Evolutionary conservation across 1,140 invertebrate species (phyloP).

Genomic region (Listronotus oregonensis): DNA sequence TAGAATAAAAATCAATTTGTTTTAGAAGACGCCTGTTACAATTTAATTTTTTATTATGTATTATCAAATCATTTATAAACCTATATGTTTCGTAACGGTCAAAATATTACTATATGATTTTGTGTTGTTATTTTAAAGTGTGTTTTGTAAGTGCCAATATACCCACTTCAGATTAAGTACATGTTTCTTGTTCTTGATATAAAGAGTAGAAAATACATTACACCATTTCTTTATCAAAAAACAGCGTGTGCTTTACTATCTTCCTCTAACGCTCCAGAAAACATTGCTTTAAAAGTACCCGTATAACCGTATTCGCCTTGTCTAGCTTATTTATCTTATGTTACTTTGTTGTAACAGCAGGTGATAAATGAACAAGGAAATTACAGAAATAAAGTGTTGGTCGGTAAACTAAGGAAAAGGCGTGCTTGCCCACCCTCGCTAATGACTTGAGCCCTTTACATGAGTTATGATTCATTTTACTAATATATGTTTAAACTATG

Average conservation of each 20-base stretch:
- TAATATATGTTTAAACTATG: too few relatives aligned
- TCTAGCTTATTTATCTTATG: slow-evolving; percentile 20
- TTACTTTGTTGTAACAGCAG: slow-evolving; percentile 15
- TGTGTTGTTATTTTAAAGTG: too few relatives aligned
- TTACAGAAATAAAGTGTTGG: slow-evolving; percentile 24
- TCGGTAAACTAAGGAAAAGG: background rate
- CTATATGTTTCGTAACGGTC: too few relatives aligned
- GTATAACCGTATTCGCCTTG: slow-evolving; percentile 21
- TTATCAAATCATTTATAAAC: too few relatives aligned
- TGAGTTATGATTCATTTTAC: background rate
- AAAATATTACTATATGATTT: too few relatives aligned
- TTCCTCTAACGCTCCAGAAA: too few relatives aligned
- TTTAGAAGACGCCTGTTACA: too few relatives aligned
- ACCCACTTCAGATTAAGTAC: too few relatives aligned
- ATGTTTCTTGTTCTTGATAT: too few relatives aligned
- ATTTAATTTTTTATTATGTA: too few relatives aligned
- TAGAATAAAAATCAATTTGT: too few relatives aligned
- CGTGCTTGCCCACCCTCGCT: slow-evolving; percentile 1
- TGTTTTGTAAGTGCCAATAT: too few relatives aligned
- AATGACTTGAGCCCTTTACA: slow-evolving; percentile 13
- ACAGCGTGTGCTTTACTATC: background rate
- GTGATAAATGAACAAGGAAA: slow-evolving; percentile 26
- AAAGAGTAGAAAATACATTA: background rate
- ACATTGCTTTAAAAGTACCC: slow-evolving; percentile 16
- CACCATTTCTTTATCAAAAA: background rate